Evolutionary conservation across 2,113 vertebrate species (phyloP).

Genomic region (Tympanuchus pallidicinctus): DNA sequence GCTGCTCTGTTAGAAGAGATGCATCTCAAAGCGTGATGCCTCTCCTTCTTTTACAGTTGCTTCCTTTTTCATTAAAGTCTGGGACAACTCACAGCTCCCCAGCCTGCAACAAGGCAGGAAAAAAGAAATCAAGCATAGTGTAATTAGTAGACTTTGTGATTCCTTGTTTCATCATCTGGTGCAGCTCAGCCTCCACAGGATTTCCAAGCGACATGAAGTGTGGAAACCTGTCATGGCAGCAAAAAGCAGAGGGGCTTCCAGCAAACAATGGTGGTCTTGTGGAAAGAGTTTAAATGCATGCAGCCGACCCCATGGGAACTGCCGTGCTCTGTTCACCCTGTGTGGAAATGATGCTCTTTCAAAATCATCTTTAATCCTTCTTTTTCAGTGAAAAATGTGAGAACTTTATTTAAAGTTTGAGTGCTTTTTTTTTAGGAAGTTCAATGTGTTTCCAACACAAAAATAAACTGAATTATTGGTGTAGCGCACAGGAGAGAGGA

Average conservation of each 20-base stretch:
- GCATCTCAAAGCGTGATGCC: background rate
- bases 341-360: slow-evolving; percentile 77
- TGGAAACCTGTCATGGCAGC: slow-evolving; percentile 48
- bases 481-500: background rate
- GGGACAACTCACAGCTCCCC: background rate
- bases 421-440: background rate
- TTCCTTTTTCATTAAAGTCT: background rate
- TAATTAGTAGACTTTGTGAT: background rate
- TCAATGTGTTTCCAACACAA: background rate
- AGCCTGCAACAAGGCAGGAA: background rate
- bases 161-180: background rate
- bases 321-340: slow-evolving; percentile 53
- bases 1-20: background rate
- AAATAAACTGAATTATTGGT: slow-evolving; percentile 21
- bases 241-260: background rate
- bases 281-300: slow-evolving; percentile 67
- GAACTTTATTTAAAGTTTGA: slow-evolving; percentile 58
- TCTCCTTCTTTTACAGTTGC: background rate
- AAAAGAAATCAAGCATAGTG: background rate
- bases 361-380: slow-evolving; percentile 76
- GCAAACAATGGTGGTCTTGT: slow-evolving; percentile 73
- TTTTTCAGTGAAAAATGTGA: slow-evolving; percentile 70
- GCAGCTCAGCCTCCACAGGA: background rate
- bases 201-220: slow-evolving; percentile 7
- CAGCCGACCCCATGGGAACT: slow-evolving; percentile 74